phyloP scores from a whole-genome alignment of 2,113 vertebrate species.

The Pachycephala philippinensis region DNA sequence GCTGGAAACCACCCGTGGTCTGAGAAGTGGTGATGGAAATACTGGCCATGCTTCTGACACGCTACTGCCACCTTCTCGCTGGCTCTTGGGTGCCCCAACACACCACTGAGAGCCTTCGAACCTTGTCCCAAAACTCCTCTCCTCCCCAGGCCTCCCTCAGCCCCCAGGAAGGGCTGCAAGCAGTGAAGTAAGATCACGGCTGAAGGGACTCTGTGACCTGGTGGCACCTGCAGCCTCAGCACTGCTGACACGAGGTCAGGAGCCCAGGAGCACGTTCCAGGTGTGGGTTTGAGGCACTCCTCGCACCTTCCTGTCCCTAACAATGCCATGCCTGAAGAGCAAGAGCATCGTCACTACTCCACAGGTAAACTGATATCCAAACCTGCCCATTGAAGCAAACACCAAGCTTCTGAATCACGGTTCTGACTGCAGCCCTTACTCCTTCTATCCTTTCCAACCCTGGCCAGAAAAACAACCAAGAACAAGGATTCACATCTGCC shows the following conservation, averaged over 20 bases:
- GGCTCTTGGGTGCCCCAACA: not conserved
- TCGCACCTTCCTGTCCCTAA: not conserved
- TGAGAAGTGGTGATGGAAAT: not conserved
- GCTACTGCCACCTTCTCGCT: not conserved
- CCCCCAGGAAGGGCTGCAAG: not conserved
- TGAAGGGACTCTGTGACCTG: not conserved
- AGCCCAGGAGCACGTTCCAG: fast-evolving
- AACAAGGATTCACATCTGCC: not conserved
- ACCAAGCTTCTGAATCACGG: not conserved
- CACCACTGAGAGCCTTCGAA: not conserved
- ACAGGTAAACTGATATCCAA: not conserved
- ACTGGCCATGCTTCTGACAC: not conserved
- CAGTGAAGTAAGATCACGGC: not conserved
- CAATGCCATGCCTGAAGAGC: not conserved
- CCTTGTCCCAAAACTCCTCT: not conserved
- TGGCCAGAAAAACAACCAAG: not conserved
- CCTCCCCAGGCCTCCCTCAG: not conserved
- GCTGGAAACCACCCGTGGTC: not conserved
- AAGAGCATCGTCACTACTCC: not conserved
- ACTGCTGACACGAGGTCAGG: not conserved
- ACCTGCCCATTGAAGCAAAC: not conserved
- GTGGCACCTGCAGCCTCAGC: not conserved
- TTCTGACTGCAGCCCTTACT: not conserved
- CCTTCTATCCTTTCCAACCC: not conserved
- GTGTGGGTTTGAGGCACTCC: not conserved